A percentile compares a stretch with the other conserved stretches of the same genome.
phyloP scores from a whole-genome alignment of 1,140 invertebrate genomes.

The Bombyx mori region ASM3026992v2 NC_085132.1:631001-631500 shows the following conservation, averaged over 20 bases:
- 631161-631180: conserved; percentile 71
- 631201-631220: conserved; percentile 90
- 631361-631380: conserved; percentile 92
- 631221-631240: conserved; percentile 89
- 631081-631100: no score
- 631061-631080: no score
- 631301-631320: conserved; percentile 87
- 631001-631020: no score
- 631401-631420: no score
- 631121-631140: no score
- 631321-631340: conserved; percentile 92
- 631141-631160: neutral
- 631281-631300: conserved; percentile 93
- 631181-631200: conserved; percentile 91
- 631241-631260: conserved; percentile 91
- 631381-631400: conserved; percentile 45
- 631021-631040: no score
- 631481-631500: no score
- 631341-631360: conserved; percentile 82
- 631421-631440: no score
- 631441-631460: no score
- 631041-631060: no score
- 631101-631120: no score
- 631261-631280: conserved; percentile 92
- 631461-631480: no score